These are phyloP conservation scores for Euura saliciscinereae DNA, from an alignment of 1,140 invertebrate genomes.

Conservation along the genomic window DNA sequence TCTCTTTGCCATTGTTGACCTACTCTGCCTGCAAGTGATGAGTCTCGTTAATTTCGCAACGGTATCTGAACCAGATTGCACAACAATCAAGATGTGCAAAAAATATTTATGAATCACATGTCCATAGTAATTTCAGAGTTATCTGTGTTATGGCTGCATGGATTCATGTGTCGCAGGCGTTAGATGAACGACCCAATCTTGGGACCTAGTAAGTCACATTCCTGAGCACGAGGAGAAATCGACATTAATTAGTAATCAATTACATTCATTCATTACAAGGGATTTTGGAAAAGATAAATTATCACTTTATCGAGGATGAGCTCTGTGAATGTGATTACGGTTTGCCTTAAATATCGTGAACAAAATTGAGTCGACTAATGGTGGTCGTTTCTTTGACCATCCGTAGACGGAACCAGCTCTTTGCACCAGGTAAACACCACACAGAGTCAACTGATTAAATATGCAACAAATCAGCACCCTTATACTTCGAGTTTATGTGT, in stretches of 20 bases:
- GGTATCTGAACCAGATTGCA: too few relatives aligned
- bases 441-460: not conserved
- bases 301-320: not conserved
- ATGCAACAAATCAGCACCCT: not conserved
- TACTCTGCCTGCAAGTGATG: too few relatives aligned
- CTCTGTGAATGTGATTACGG: not conserved
- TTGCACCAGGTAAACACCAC: not conserved
- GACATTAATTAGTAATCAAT: not conserved
- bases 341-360: conserved; percentile 7
- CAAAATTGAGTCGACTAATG: not conserved
- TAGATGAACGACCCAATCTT: too few relatives aligned
- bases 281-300: not conserved
- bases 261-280: not conserved
- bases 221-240: too few relatives aligned
- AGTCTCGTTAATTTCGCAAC: too few relatives aligned
- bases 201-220: too few relatives aligned
- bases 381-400: not conserved
- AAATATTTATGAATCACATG: too few relatives aligned
- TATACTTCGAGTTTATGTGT: not conserved
- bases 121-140: too few relatives aligned
- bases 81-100: too few relatives aligned
- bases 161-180: too few relatives aligned
- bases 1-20: too few relatives aligned
- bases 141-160: too few relatives aligned
- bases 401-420: not conserved